These are phyloP conservation scores for Drosophila testacea DNA, from an alignment of 2,888 invertebrate species.

Conservation along the genomic window DNA sequence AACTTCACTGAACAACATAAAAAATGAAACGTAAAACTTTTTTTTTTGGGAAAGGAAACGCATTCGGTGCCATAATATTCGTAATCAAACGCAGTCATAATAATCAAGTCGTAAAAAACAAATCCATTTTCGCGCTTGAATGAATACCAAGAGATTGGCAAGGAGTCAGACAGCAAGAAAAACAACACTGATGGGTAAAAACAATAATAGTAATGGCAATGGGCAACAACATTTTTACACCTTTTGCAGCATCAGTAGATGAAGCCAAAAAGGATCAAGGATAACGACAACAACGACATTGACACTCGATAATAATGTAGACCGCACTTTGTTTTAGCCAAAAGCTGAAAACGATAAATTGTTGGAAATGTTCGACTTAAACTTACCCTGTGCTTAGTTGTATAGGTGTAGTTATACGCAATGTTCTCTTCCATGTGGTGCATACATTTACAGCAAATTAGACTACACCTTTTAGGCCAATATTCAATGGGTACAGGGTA, in stretches of 20 bases:
- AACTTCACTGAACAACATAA: slow-evolving; percentile 59
- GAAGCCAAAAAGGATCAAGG: slow-evolving; percentile 58
- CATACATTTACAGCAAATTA: not conserved
- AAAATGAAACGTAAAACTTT: slow-evolving; percentile 6
- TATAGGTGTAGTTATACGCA: no score
- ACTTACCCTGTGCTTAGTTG: slow-evolving; percentile 1
- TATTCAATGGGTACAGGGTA: not conserved
- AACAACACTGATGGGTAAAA: slow-evolving; percentile 48
- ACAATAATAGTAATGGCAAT: slow-evolving; percentile 77
- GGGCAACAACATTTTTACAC: slow-evolving; percentile 69
- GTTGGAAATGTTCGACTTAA: not conserved
- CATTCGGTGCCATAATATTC: slow-evolving; percentile 66
- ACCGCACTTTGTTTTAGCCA: slow-evolving; percentile 49
- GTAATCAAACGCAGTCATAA: slow-evolving; percentile 83
- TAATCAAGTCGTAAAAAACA: slow-evolving; percentile 84
- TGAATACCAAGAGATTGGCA: slow-evolving; percentile 65
- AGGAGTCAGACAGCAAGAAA: slow-evolving; percentile 39
- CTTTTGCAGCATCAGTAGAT: slow-evolving; percentile 56
- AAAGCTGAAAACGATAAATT: slow-evolving; percentile 8
- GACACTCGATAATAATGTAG: slow-evolving; percentile 59
- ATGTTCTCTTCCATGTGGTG: not conserved
- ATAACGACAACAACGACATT: slow-evolving; percentile 49
- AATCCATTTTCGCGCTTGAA: slow-evolving; percentile 82
- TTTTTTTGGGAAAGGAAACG: slow-evolving; percentile 14
- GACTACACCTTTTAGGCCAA: not conserved